phyloP scores from a whole-genome alignment of 2,888 invertebrate genomes.

The Iselma pallidipennis region DNA sequence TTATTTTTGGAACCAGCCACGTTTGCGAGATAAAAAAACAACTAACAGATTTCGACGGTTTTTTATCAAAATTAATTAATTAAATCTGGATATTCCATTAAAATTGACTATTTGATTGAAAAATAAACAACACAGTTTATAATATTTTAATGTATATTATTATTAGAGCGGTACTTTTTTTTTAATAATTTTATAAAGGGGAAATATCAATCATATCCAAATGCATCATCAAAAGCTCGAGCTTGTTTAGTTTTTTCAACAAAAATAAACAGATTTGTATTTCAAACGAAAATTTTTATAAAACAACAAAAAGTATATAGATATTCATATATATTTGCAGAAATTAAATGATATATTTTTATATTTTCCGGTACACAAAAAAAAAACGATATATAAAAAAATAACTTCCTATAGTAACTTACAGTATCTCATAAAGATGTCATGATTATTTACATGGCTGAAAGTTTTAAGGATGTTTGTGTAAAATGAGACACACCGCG shows the following conservation, averaged over 20 bases:
- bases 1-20: not conserved
- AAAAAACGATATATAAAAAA: not conserved
- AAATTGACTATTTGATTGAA: not conserved
- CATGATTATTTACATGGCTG: constrained; percentile 46
- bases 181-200: not conserved
- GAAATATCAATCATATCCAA: not conserved
- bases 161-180: not conserved
- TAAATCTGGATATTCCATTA: no score
- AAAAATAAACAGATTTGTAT: not conserved
- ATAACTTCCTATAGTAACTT: not conserved
- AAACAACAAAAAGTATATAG: no score
- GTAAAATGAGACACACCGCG: constrained; percentile 42
- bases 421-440: constrained; percentile 43
- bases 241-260: not conserved
- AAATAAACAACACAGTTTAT: not conserved
- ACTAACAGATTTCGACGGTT: no score
- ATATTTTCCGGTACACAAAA: not conserved
- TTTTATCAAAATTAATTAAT: not conserved
- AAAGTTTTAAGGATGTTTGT: constrained; percentile 49
- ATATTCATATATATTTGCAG: not conserved
- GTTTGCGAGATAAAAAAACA: not conserved
- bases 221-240: not conserved
- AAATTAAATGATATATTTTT: not conserved
- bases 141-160: not conserved
- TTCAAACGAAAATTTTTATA: no score